Percentiles rank a stretch among this genome's conserved stretches.
Evolutionary conservation across 1,140 invertebrate species (phyloP).

Genomic region (Potamilus streckersoni): DNA sequence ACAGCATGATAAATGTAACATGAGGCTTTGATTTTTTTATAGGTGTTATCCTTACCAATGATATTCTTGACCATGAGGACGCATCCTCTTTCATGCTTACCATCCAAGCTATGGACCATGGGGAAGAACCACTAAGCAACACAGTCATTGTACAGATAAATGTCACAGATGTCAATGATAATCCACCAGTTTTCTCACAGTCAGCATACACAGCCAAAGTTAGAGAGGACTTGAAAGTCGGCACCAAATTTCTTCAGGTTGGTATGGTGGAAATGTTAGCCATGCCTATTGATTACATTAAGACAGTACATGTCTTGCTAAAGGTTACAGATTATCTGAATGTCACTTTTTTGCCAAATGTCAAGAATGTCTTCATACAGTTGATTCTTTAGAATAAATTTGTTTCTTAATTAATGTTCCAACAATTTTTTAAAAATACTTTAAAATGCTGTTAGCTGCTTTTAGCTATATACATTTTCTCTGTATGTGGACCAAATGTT

Average conservation of each 20-base stretch:
- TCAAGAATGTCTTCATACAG: too few species aligned
- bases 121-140: conserved; percentile 61
- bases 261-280: conserved; percentile 70
- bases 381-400: too few species aligned
- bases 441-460: too few species aligned
- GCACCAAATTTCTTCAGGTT: conserved; percentile 75
- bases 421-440: too few species aligned
- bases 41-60: conserved; percentile 81
- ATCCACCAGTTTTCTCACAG: conserved; percentile 81
- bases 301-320: background rate
- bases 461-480: too few species aligned
- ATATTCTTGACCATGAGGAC: conserved; percentile 81
- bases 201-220: conserved; percentile 57
- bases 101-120: conserved; percentile 89
- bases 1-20: too few species aligned
- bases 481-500: too few species aligned
- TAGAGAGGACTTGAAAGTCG: conserved; percentile 38
- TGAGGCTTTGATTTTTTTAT: conserved; percentile 2
- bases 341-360: too few species aligned
- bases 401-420: too few species aligned
- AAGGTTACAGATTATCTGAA: too few species aligned
- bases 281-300: background rate
- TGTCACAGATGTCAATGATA: conserved; percentile 95
- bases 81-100: conserved; percentile 89
- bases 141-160: conserved; percentile 84